These are phyloP conservation scores for Zophobas atratus DNA, from an alignment of 1,140 invertebrate genomes.

Conservation along the genomic window DNA sequence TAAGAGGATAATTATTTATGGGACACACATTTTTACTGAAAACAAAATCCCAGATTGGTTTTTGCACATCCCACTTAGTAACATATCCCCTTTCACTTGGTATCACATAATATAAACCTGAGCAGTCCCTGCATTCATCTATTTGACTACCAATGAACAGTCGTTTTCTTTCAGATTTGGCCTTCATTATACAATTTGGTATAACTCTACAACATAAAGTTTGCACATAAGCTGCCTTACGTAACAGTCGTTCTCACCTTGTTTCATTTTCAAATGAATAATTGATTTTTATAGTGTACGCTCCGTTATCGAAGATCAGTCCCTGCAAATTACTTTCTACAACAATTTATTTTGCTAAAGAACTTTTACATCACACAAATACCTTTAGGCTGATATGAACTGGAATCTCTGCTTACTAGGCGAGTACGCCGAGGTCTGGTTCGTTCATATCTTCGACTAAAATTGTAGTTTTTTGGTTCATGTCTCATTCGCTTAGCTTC, in stretches of 20 bases:
- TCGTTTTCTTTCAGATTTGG: constrained; percentile 93
- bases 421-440: background rate
- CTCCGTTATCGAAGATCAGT: constrained; percentile 91
- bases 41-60: constrained; percentile 96
- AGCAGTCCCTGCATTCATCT: constrained; percentile 96
- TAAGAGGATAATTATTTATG: constrained; percentile 84
- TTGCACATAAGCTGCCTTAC: constrained; percentile 45
- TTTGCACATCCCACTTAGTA: constrained; percentile 96
- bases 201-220: constrained; percentile 75
- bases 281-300: constrained; percentile 87
- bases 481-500: constrained; percentile 11
- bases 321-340: constrained; percentile 25
- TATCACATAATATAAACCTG: constrained; percentile 93
- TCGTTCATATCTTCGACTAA: constrained; percentile 16
- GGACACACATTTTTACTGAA: constrained; percentile 92
- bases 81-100: constrained; percentile 97
- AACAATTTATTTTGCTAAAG: background rate
- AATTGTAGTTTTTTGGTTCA: constrained; percentile 16
- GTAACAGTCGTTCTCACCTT: constrained; percentile 70
- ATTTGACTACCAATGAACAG: constrained; percentile 95
- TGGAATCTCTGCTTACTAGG: constrained; percentile 16
- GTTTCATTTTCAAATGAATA: constrained; percentile 78
- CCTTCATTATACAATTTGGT: constrained; percentile 98
- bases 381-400: constrained; percentile 16
- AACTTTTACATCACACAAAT: background rate